These are phyloP conservation scores for Syngnathus rostellatus DNA, from an alignment of 2,797 vertebrate species.

Conservation along the genomic window DNA sequence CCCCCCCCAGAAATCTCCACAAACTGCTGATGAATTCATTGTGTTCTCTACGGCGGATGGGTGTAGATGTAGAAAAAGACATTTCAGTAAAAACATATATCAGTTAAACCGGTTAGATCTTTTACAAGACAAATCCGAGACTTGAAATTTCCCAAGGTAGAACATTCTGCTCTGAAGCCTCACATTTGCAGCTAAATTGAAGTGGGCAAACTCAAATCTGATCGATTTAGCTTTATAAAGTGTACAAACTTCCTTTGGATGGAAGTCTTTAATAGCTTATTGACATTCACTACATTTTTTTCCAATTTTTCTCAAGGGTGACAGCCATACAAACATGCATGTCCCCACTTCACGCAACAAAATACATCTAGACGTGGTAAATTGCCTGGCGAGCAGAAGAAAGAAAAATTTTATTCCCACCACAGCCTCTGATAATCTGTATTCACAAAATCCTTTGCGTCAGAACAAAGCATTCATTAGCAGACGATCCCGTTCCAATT, in stretches of 20 bases:
- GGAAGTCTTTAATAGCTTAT: not conserved
- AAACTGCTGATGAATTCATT: too few relatives aligned
- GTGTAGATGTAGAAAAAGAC: too few relatives aligned
- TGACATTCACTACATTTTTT: not conserved
- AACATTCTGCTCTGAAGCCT: too few relatives aligned
- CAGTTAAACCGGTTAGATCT: too few relatives aligned
- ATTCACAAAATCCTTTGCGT: conserved; percentile 52
- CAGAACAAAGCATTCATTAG: conserved; percentile 64
- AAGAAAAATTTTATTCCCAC: conserved; percentile 46
- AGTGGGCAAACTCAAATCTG: not conserved
- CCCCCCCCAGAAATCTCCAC: too few relatives aligned
- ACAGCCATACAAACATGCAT: not conserved
- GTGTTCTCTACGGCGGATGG: too few relatives aligned
- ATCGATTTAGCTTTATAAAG: not conserved
- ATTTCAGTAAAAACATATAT: too few relatives aligned
- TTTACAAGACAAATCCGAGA: not conserved
- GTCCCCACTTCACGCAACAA: conserved; percentile 3
- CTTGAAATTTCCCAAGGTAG: too few relatives aligned
- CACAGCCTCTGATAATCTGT: conserved; percentile 12
- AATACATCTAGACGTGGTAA: conserved; percentile 19
- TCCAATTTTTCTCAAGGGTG: too few relatives aligned
- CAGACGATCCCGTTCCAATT: conserved; percentile 53
- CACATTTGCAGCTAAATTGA: too few relatives aligned
- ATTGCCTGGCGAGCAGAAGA: conserved; percentile 18
- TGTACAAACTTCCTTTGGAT: not conserved